Percentiles rank a stretch among this genome's conserved stretches.
Conservation (phyloP, 2,113 vertebrate species). For the Vidua macroura region DNA sequence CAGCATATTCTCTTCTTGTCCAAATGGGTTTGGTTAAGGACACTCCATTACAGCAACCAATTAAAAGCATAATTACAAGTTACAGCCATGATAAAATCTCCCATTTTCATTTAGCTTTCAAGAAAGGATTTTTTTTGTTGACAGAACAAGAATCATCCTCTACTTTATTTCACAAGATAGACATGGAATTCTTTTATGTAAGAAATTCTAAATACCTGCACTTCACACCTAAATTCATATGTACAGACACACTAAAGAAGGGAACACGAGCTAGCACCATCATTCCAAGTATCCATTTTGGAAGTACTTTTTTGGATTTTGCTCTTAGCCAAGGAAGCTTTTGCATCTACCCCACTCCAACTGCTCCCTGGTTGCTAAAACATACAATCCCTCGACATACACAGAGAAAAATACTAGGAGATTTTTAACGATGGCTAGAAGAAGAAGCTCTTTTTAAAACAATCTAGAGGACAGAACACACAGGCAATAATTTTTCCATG, state of each 20-base stretch:
- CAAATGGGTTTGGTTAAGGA: background rate
- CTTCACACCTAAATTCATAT: background rate
- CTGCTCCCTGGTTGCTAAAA: background rate
- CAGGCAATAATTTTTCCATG: background rate
- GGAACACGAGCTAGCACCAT: background rate
- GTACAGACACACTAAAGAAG: background rate
- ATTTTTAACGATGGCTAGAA: background rate
- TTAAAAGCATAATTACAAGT: background rate
- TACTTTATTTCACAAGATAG: background rate
- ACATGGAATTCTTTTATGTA: background rate
- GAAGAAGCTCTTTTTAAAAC: background rate
- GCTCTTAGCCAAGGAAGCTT: background rate
- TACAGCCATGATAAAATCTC: background rate
- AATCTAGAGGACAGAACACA: background rate
- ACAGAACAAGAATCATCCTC: background rate
- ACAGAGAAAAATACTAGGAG: background rate
- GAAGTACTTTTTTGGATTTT: background rate
- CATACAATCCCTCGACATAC: background rate
- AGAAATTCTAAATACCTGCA: background rate
- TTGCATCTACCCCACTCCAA: background rate
- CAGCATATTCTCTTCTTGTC: background rate
- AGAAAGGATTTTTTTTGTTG: background rate
- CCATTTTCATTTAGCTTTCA: background rate
- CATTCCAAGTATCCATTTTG: background rate
- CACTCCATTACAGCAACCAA: background rate